A percentile compares a stretch with the other conserved stretches of the same genome.
Conservation (phyloP, 2,113 vertebrate species). For the Tonatia bakeri region DNA sequence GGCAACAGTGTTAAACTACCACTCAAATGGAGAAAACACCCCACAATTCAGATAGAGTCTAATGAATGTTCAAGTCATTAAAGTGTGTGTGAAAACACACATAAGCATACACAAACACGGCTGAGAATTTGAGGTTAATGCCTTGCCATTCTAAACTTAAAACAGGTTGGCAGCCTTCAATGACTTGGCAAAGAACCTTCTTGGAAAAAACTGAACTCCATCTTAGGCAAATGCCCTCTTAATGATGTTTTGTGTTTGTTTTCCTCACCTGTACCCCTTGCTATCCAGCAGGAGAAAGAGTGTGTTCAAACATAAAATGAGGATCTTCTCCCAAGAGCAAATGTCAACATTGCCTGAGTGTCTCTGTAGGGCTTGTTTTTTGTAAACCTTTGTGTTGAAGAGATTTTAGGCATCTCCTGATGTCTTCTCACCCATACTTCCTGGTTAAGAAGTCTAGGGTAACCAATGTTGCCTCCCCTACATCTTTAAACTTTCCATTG, state of each 20-base stretch:
- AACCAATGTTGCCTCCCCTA: background rate
- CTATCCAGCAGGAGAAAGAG: constrained; percentile 44
- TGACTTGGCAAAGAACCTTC: background rate
- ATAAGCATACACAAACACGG: background rate
- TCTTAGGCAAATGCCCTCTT: background rate
- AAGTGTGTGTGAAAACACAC: background rate
- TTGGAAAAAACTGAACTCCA: constrained; percentile 3
- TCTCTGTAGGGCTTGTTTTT: background rate
- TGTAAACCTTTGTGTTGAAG: background rate
- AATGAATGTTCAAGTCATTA: background rate
- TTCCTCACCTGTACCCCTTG: background rate
- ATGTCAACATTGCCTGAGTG: background rate
- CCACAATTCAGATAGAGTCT: background rate
- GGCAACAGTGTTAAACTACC: background rate
- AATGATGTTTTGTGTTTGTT: background rate
- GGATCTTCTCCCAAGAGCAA: background rate
- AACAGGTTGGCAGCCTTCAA: background rate
- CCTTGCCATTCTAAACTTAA: background rate
- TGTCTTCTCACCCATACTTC: background rate
- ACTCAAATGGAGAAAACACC: background rate
- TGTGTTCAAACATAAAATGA: constrained; percentile 30
- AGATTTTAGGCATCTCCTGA: background rate
- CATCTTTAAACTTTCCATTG: background rate
- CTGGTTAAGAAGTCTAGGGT: background rate
- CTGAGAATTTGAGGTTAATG: background rate